A percentile compares a stretch with the other conserved stretches of the same genome.
Conservation (phyloP, 2,113 vertebrate genomes). For the Callipepla squamata region DNA sequence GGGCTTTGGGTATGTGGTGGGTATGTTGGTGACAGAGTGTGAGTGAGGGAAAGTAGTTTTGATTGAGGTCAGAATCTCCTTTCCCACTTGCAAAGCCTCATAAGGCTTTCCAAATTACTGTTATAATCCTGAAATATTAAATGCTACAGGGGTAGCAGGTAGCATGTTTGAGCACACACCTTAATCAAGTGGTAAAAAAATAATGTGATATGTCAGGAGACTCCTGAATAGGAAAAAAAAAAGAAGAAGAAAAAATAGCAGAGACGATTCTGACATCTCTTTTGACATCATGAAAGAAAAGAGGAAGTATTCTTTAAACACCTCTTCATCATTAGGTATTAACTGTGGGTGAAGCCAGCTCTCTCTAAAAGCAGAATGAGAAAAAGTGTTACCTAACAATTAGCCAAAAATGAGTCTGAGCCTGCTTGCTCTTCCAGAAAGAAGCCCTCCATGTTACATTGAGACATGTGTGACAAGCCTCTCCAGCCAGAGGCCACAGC, state of each 20-base stretch:
- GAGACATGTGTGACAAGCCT: neutral
- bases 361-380: neutral
- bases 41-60: neutral
- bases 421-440: neutral
- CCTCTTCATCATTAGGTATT: neutral
- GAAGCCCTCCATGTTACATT: neutral
- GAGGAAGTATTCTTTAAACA: neutral
- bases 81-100: neutral
- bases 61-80: neutral
- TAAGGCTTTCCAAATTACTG: neutral
- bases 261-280: neutral
- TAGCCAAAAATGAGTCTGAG: neutral
- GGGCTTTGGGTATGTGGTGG: neutral
- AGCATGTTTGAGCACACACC: neutral
- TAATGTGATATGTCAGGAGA: neutral
- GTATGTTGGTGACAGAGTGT: neutral
- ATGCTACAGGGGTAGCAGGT: neutral
- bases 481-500: neutral
- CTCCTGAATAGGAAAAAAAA: neutral
- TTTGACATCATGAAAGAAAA: neutral
- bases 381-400: neutral
- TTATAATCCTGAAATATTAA: neutral
- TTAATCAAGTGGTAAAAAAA: neutral
- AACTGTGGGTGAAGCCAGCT: neutral
- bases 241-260: accelerated